A percentile compares a stretch with the other conserved stretches of the same genome.
Evolutionary conservation across 2,888 invertebrate species (phyloP).

Genomic region (Agrenia bidenticulata): DNA sequence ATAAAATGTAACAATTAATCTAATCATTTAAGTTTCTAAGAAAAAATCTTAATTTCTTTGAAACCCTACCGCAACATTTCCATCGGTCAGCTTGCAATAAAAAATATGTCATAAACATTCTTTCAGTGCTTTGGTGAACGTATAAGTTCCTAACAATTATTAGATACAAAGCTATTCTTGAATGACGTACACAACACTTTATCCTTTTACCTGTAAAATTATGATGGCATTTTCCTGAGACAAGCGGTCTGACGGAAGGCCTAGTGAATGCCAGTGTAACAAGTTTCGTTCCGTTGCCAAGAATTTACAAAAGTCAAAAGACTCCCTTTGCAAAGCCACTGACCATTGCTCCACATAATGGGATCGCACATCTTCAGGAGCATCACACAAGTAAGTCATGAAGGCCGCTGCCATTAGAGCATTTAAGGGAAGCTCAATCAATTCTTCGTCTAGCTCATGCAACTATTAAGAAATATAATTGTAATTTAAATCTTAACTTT

Average conservation of each 20-base stretch:
- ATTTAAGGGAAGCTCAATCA: constrained; percentile 65
- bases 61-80: constrained; percentile 39
- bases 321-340: constrained; percentile 54
- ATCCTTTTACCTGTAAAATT: constrained; percentile 66
- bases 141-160: constrained; percentile 15
- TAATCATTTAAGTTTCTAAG: too few species aligned
- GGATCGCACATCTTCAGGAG: constrained; percentile 69
- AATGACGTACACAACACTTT: constrained; percentile 25
- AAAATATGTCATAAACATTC: too few species aligned
- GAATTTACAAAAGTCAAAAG: constrained; percentile 63
- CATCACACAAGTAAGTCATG: constrained; percentile 71
- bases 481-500: constrained; percentile 15
- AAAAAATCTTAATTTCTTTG: too few species aligned
- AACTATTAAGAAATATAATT: constrained; percentile 59
- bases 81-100: constrained; percentile 43
- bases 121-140: too few species aligned
- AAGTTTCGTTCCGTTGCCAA: constrained; percentile 72
- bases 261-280: constrained; percentile 81
- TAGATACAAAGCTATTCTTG: too few species aligned
- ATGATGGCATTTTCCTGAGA: constrained; percentile 80
- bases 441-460: constrained; percentile 64
- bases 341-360: constrained; percentile 58
- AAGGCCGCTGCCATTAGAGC: constrained; percentile 75
- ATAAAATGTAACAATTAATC: too few species aligned
- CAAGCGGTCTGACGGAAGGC: constrained; percentile 74